Evolutionary conservation across 2,888 invertebrate genomes (phyloP).

Genomic region (Neoaliturus tenellus): DNA sequence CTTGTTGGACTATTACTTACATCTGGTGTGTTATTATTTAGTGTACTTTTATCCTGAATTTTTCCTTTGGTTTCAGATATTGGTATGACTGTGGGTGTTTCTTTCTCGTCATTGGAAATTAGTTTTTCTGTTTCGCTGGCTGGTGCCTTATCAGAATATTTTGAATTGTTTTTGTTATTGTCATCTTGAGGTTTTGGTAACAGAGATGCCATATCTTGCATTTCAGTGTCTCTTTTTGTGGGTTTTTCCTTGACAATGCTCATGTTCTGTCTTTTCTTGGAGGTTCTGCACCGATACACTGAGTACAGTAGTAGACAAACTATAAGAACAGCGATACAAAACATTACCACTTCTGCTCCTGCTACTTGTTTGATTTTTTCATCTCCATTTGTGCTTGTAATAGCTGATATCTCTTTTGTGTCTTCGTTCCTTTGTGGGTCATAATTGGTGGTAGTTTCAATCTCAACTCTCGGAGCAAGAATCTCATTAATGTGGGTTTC

Average conservation of each 20-base stretch:
- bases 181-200: slow-evolving; percentile 64
- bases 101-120: slow-evolving; percentile 49
- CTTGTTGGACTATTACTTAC: neutral
- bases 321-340: slow-evolving; percentile 16
- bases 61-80: slow-evolving; percentile 20
- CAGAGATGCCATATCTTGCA: slow-evolving; percentile 64
- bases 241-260: slow-evolving; percentile 59
- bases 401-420: slow-evolving; percentile 1
- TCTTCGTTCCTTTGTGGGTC: neutral
- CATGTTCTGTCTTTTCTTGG: slow-evolving; percentile 26
- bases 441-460: neutral
- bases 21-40: slow-evolving; percentile 49
- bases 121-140: slow-evolving; percentile 55
- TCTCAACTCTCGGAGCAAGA: neutral
- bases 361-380: slow-evolving; percentile 33
- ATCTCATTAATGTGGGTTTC: neutral
- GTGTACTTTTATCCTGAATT: slow-evolving; percentile 46
- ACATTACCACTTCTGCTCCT: slow-evolving; percentile 45
- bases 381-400: neutral
- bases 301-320: slow-evolving; percentile 21
- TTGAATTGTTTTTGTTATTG: slow-evolving; percentile 50
- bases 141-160: slow-evolving; percentile 54
- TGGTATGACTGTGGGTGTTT: neutral
- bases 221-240: slow-evolving; percentile 62
- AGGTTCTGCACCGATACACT: slow-evolving; percentile 40